phyloP scores from a whole-genome alignment of 2,888 invertebrate species.

The Ennomos erosarius region DNA sequence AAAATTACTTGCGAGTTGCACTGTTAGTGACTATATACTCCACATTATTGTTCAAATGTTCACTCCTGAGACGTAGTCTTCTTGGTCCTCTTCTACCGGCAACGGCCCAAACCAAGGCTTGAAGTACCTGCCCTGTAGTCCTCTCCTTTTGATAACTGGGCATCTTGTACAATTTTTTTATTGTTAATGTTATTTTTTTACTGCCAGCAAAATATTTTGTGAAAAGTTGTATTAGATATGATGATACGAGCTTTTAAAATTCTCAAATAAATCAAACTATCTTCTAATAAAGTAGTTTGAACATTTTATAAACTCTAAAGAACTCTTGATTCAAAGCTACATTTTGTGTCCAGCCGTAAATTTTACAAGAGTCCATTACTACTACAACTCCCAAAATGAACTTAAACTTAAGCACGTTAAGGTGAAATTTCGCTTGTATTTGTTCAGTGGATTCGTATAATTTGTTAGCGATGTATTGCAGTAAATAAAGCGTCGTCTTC shows the following conservation, averaged over 20 bases:
- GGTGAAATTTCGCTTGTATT: slow-evolving; percentile 27
- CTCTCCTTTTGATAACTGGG: too few species aligned
- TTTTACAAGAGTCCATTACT: slow-evolving; percentile 22
- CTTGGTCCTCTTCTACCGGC: too few species aligned
- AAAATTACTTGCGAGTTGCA: too few species aligned
- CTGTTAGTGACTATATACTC: too few species aligned
- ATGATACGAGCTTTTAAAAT: neutral
- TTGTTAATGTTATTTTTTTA: too few species aligned
- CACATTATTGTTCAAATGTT: too few species aligned
- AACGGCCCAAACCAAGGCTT: too few species aligned
- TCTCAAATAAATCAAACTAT: neutral
- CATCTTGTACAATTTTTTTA: too few species aligned
- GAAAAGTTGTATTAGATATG: too few species aligned
- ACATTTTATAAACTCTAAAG: slow-evolving; percentile 8
- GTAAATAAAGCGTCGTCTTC: slow-evolving; percentile 55
- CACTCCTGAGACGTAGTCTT: too few species aligned
- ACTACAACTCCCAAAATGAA: slow-evolving; percentile 21
- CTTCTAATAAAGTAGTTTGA: neutral
- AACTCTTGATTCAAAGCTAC: slow-evolving; percentile 16
- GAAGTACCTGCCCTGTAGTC: too few species aligned
- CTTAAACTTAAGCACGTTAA: neutral
- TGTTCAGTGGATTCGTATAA: slow-evolving; percentile 39
- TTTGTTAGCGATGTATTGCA: slow-evolving; percentile 51
- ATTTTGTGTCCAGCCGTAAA: slow-evolving; percentile 24
- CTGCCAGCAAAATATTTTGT: too few species aligned